Percentiles rank a stretch among this genome's conserved stretches.
phyloP scores from a whole-genome alignment of 2,797 vertebrate genomes.

The Brachyrhaphis roseni region DNA sequence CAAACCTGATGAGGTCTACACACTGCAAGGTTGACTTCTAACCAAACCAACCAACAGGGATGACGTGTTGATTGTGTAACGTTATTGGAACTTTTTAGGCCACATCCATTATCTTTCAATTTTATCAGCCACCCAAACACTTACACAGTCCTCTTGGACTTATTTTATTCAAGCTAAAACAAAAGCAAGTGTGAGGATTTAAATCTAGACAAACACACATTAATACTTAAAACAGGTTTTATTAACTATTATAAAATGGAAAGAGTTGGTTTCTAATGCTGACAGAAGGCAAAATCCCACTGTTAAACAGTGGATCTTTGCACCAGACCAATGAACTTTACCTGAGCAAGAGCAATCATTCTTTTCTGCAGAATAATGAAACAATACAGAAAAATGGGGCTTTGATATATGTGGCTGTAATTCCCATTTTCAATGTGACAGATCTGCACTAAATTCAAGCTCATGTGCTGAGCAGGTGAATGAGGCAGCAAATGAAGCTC shows the following conservation, averaged over 20 bases:
- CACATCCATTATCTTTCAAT: neutral
- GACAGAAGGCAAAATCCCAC: neutral
- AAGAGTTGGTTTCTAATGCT: neutral
- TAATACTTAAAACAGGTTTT: constrained; percentile 3
- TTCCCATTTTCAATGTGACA: constrained; percentile 5
- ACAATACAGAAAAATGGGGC: constrained; percentile 9
- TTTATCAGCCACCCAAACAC: constrained; percentile 3
- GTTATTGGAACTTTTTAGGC: neutral
- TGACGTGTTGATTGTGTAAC: neutral
- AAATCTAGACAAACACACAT: neutral
- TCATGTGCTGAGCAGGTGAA: constrained; percentile 16
- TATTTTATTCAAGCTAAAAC: neutral
- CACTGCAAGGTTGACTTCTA: neutral
- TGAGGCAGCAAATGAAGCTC: constrained; percentile 13
- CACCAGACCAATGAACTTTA: constrained; percentile 14
- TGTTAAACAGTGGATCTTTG: constrained; percentile 22
- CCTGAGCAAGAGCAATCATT: constrained; percentile 17
- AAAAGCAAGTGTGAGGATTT: neutral
- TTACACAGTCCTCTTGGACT: neutral
- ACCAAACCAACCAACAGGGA: neutral
- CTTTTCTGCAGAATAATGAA: constrained; percentile 13
- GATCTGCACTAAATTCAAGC: constrained; percentile 20
- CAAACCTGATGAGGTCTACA: neutral
- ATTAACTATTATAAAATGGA: neutral
- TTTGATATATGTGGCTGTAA: neutral